Evolutionary conservation across 92 coral and sea anemone genomes (phyloP).

Genomic region (Hydrozoanthus gracilis): DNA sequence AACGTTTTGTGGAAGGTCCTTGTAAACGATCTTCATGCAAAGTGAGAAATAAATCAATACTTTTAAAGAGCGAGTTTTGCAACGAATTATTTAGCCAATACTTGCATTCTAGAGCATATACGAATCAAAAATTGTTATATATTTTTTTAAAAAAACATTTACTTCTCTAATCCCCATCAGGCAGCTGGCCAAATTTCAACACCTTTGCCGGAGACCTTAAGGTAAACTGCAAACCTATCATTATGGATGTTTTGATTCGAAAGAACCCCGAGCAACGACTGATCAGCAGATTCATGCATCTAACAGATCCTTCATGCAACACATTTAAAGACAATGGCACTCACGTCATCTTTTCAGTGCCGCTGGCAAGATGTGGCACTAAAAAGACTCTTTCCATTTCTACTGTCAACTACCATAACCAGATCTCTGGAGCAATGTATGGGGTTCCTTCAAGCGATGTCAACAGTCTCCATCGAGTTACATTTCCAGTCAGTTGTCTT

Average conservation of each 20-base stretch:
- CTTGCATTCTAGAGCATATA: too few species aligned
- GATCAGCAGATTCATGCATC: conserved; percentile 13
- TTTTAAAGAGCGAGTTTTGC: too few species aligned
- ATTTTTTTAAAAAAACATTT: too few species aligned
- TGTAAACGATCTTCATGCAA: too few species aligned
- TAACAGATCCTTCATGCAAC: conserved; percentile 2
- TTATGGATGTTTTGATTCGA: conserved; percentile 3
- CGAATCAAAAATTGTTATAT: too few species aligned
- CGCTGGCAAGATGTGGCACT: conserved; percentile 11
- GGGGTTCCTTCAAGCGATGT: neutral
- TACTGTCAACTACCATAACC: neutral
- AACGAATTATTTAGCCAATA: too few species aligned
- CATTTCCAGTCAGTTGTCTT: conserved; percentile 1
- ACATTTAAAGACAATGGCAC: neutral
- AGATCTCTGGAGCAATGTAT: neutral
- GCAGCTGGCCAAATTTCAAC: conserved; percentile 9
- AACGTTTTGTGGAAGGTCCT: too few species aligned
- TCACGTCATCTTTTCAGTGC: neutral
- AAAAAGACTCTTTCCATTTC: neutral
- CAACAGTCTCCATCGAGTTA: neutral
- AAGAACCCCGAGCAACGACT: neutral
- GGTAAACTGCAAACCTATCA: neutral
- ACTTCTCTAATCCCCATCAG: neutral
- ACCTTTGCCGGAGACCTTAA: neutral
- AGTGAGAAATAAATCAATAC: too few species aligned